Percentiles rank a stretch among this genome's conserved stretches.
Conservation (phyloP, 2,797 vertebrate genomes). For the Apogon talboti region DNA sequence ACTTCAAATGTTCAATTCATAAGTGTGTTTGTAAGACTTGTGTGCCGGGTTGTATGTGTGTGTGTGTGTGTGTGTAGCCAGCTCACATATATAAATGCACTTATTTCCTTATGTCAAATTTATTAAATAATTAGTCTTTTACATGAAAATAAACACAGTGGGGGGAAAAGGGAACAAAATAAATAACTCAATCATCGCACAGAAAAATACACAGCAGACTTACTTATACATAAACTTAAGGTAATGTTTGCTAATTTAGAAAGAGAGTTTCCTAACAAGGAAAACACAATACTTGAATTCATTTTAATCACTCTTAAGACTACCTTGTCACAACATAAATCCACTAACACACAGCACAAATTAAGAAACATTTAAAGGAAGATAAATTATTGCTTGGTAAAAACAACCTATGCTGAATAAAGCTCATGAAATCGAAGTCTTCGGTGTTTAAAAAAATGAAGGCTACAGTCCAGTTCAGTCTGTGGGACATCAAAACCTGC, state of each 20-base stretch:
- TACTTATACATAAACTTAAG: constrained; percentile 90
- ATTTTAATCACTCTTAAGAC: constrained; percentile 48
- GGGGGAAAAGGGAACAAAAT: constrained; percentile 78
- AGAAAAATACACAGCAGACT: constrained; percentile 91
- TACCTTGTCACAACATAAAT: constrained; percentile 72
- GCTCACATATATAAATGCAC: constrained; percentile 68
- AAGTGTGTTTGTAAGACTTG: constrained; percentile 6
- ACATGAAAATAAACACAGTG: constrained; percentile 94
- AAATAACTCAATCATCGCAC: constrained; percentile 95
- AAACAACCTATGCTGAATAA: constrained; percentile 70
- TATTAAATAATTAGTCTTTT: constrained; percentile 93
- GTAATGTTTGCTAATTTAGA: constrained; percentile 86
- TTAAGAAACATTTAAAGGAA: constrained; percentile 91
- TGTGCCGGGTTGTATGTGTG: constrained; percentile 24
- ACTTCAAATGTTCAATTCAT: constrained; percentile 2
- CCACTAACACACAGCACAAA: constrained; percentile 75
- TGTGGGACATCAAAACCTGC: constrained; percentile 51
- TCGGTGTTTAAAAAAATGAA: constrained; percentile 2
- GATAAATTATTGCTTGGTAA: constrained; percentile 91
- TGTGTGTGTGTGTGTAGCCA: constrained; percentile 6
- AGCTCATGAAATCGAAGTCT: constrained; percentile 42
- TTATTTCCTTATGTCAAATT: constrained; percentile 93
- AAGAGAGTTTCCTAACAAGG: constrained; percentile 64
- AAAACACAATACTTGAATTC: constrained; percentile 48
- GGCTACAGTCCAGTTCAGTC: constrained; percentile 19